These are phyloP conservation scores for Hepsetus odoe DNA, from an alignment of 2,113 vertebrate species.

Conservation along the genomic window DNA sequence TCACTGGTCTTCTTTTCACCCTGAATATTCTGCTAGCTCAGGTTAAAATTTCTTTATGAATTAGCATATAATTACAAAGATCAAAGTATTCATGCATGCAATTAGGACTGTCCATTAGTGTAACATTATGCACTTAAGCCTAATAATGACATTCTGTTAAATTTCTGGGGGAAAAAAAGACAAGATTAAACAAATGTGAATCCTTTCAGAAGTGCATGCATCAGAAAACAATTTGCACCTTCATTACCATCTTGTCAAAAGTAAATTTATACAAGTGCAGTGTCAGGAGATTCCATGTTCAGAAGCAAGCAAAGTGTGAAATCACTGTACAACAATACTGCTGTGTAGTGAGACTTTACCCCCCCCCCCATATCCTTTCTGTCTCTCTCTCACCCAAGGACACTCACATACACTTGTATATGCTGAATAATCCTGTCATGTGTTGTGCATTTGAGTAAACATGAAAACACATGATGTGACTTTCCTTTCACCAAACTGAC, in stretches of 20 bases:
- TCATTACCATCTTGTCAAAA: slow-evolving; percentile 28
- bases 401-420: neutral
- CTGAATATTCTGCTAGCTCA: neutral
- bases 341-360: neutral
- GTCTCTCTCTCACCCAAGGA: neutral
- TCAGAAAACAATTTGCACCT: slow-evolving; percentile 4
- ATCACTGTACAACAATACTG: neutral
- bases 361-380: too few species aligned
- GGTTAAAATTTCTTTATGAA: slow-evolving; percentile 7
- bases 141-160: slow-evolving; percentile 22
- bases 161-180: neutral
- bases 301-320: slow-evolving; percentile 29
- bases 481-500: too few species aligned
- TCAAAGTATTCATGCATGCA: slow-evolving; percentile 25
- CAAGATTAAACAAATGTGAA: slow-evolving; percentile 2
- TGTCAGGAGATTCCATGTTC: neutral
- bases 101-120: slow-evolving; percentile 21
- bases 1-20: slow-evolving; percentile 10
- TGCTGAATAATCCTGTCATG: neutral
- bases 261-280: neutral
- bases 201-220: neutral
- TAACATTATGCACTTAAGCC: slow-evolving; percentile 24
- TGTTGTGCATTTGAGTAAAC: neutral
- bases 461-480: neutral
- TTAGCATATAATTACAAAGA: slow-evolving; percentile 37